Base-by-base conservation (phyloP, 2,113 vertebrate species). In the Gobius niger region DNA sequence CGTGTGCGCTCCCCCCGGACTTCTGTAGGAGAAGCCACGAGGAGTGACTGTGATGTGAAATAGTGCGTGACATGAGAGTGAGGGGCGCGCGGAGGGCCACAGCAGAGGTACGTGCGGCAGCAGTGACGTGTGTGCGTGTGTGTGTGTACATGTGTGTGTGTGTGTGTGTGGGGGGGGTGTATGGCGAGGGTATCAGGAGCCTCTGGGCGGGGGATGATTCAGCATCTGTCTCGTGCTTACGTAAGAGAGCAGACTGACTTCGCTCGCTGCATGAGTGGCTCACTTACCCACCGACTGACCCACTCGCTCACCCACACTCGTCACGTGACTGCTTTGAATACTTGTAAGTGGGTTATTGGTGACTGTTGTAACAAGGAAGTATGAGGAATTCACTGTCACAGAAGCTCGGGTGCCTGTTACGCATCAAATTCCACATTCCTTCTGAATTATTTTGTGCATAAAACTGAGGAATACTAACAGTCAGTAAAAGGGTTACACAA, bases 141-240 rank as follows among this genome's bases (percentile, higher is more conserved):
- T 24, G 56, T 64, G 60, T 42, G 14, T 68, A 65, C 63, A 18
- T 63, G 46, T 53, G 50, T 49, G 63, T 44, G 42, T 64, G 70
- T 44, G 57, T 75, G 77, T 76, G 73, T 75, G 74, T 54, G 24
- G 1, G 24, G 73, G 75, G 73, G 84, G 87, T n/a, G 79, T 78
- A 82, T 34, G 24, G 24, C 2, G 24, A 34, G 24, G 24, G 24
- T 34, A 34, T 34, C 24, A 34, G 52, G 10, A 54, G 80, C 89
- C 88, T 90, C 82, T 84, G 82, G 88, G 87, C 83, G 87, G 83
- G 65, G 89, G 85, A 92, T 91, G 91, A 93, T 87, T 93, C 91
- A 93, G 91, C 92, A 93, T 90, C 90, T 92, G 90, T 90, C 81
- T 74, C 86, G 72, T 72, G 82, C 85, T 91, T 91, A 89, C 78